A percentile compares a stretch with the other conserved stretches of the same genome.
phyloP scores from a whole-genome alignment of 2,113 vertebrate species.

The Passerina amoena region DNA sequence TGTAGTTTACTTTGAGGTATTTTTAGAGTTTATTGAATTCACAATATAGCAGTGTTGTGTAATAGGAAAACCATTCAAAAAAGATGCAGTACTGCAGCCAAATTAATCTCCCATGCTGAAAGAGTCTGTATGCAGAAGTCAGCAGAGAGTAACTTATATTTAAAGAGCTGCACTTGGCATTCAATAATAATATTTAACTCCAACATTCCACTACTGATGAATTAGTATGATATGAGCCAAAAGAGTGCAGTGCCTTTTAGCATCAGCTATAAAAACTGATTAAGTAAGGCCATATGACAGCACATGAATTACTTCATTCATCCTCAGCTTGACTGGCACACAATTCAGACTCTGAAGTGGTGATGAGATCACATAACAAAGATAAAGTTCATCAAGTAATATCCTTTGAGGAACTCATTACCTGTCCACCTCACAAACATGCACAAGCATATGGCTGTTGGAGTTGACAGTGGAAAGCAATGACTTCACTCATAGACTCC shows the following conservation, averaged over 20 bases:
- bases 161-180: background rate
- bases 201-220: background rate
- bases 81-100: slow-evolving; percentile 6
- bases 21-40: slow-evolving; percentile 25
- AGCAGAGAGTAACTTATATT: background rate
- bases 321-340: background rate
- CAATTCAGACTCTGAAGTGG: background rate
- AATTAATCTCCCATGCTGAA: background rate
- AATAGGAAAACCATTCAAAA: background rate
- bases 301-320: background rate
- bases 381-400: background rate
- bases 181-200: slow-evolving; percentile 11
- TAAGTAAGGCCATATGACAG: background rate
- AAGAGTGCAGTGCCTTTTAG: background rate
- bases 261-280: slow-evolving; percentile 6
- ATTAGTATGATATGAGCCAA: background rate
- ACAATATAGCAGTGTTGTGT: background rate
- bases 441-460: background rate
- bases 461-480: background rate
- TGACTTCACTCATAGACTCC: background rate
- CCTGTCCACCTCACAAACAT: background rate
- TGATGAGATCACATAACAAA: background rate
- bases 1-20: slow-evolving; percentile 4
- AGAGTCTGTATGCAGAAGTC: background rate
- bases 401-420: slow-evolving; percentile 3